Evolutionary conservation across 1,140 invertebrate species (phyloP).

Genomic region (Teleogryllus occipitalis): DNA sequence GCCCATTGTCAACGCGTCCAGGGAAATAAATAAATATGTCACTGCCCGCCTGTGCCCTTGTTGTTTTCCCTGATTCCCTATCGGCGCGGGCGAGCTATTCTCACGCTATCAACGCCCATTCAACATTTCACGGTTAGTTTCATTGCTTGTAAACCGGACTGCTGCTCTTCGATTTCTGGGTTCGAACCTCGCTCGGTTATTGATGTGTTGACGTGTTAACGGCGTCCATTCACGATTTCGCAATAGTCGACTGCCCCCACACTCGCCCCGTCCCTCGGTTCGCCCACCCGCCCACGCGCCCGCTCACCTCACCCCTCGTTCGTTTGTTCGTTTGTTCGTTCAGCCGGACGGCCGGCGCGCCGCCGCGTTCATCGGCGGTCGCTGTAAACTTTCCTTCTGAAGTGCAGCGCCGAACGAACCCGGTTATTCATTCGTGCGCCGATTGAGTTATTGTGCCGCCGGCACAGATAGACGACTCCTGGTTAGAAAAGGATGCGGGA

Average conservation of each 20-base stretch:
- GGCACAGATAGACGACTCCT: too few species aligned
- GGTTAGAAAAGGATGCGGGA: too few species aligned
- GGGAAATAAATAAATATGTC: conserved; percentile 5
- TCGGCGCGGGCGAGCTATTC: not conserved
- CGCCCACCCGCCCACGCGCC: too few species aligned
- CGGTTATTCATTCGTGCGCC: too few species aligned
- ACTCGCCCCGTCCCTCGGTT: not conserved
- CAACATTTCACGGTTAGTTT: conserved; percentile 4
- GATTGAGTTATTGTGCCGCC: too few species aligned
- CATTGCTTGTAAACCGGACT: conserved; percentile 3
- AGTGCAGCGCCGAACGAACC: too few species aligned
- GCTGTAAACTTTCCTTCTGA: too few species aligned
- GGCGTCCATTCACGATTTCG: not conserved
- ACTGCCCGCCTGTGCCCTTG: not conserved
- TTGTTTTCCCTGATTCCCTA: not conserved
- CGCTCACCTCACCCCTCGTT: too few species aligned
- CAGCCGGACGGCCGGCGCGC: too few species aligned
- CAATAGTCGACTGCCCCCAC: not conserved
- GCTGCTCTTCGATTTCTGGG: not conserved
- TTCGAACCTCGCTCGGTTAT: not conserved
- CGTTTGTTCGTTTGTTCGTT: too few species aligned
- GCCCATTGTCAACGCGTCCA: not conserved
- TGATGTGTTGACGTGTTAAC: conserved; percentile 4
- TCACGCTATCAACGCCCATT: not conserved
- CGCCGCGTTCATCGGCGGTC: too few species aligned